Base-by-base conservation (phyloP, 2,113 vertebrate species). In the Mus pahari region DNA sequence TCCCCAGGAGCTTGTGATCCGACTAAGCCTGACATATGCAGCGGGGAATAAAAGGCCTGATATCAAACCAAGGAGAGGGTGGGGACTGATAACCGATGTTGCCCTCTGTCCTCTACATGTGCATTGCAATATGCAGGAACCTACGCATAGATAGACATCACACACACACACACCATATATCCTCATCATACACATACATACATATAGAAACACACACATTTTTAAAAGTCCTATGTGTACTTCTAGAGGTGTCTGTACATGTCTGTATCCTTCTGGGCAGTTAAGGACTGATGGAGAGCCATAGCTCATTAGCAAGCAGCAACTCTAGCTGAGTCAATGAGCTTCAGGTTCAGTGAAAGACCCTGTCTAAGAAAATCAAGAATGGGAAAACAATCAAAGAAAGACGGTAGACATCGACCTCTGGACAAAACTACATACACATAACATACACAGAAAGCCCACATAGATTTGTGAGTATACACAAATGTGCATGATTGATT, bases 231-330 rank as follows among this genome's bases (percentile, higher is more conserved):
- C 36, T 13, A 22, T 86, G 28, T 68, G 17, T 68, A 68, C 26
- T 45, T 66, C 19, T 36, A 16, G 28, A 13, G 14, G 19, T n/a
- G 19, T 64, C 16, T 50, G 6, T 66, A 16, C 12, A 22, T 50
- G 19, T n/a, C 62, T 70, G 31, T n/a, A 26, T 53, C 20, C 31
- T 50, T 33, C 33, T 53, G 66, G 84, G 45, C 17, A 36, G 10
- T 11, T 10, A 3, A 48, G 6, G 7, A n/a, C 66, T 53, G 6
- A 4, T n/a, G 1, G 11, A n/a, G 26, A 22, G 7, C 66, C n/a
- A 36, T 70, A 70, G 45, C 48, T 87, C 42, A 87, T 53, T 53
- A 26, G 48, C 33, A 20, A 70, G 11, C 33, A 70, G 45, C 11
- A 33, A 53, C 17, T 53, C 45, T 68, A n/a, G 17, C 20, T 68